Conservation (phyloP, 2,888 invertebrate genomes). For the Lasioglossum malachurum region DNA sequence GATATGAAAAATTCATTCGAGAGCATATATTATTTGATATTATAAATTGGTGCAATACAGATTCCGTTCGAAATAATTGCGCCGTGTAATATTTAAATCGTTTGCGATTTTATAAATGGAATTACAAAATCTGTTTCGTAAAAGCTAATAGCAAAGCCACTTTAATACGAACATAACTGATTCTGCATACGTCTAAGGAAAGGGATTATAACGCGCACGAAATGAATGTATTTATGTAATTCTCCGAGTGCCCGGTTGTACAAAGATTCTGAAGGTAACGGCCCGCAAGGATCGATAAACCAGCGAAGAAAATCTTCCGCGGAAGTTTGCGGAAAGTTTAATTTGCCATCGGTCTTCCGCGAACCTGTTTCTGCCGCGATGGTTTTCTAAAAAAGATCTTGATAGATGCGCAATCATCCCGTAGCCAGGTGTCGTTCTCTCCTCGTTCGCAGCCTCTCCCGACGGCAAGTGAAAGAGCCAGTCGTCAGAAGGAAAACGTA, state of each 20-base stretch:
- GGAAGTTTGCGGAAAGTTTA: conserved; percentile 6
- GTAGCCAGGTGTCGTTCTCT: neutral
- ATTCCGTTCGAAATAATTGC: neutral
- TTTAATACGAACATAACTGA: neutral
- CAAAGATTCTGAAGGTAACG: neutral
- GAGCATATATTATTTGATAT: neutral
- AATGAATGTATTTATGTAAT: conserved; percentile 4
- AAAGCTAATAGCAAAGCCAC: neutral
- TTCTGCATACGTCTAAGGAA: neutral
- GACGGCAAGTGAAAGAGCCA: neutral
- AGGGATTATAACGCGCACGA: neutral
- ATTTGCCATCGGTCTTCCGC: conserved; percentile 12
- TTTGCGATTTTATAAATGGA: neutral
- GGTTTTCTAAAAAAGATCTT: conserved; percentile 1
- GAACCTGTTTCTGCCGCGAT: neutral
- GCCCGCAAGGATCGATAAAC: neutral
- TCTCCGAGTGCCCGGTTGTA: neutral
- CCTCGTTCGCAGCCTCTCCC: neutral
- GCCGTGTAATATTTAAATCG: neutral
- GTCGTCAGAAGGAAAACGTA: neutral
- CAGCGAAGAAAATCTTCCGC: neutral
- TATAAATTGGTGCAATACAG: neutral
- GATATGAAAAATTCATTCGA: neutral
- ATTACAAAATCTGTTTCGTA: neutral
- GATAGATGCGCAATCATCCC: conserved; percentile 11